phyloP scores from a whole-genome alignment of 2,888 invertebrate species.

The Diadromus collaris region DNA sequence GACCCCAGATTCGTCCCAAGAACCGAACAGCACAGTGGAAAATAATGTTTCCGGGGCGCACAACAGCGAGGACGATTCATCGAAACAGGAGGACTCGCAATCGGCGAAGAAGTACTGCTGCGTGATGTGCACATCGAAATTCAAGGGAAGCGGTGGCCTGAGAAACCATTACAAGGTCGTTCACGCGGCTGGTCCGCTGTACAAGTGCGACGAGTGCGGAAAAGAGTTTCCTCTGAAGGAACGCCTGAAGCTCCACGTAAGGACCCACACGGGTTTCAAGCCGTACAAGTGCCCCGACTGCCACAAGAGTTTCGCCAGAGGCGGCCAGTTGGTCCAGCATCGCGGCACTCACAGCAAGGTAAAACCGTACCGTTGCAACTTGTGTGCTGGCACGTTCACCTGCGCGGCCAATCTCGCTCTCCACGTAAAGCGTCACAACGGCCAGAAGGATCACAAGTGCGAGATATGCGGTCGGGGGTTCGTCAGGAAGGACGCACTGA shows the following conservation, averaged over 20 bases:
- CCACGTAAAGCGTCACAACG: conserved; percentile 84
- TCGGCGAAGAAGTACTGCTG: conserved; percentile 74
- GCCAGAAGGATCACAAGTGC: conserved; percentile 89
- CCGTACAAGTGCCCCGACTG: conserved; percentile 85
- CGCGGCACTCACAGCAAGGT: conserved; percentile 87
- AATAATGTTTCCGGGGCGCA: background rate
- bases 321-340: conserved; percentile 89
- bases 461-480: conserved; percentile 91
- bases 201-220: conserved; percentile 87
- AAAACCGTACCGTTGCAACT: conserved; percentile 87
- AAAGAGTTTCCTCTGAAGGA: conserved; percentile 90
- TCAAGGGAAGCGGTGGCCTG: conserved; percentile 78
- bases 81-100: conserved; percentile 20
- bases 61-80: conserved; percentile 18
- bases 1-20: conserved; percentile 17
- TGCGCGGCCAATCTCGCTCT: conserved; percentile 80
- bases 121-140: conserved; percentile 73
- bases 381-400: conserved; percentile 88
- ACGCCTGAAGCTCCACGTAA: conserved; percentile 87
- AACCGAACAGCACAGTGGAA: background rate
- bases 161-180: conserved; percentile 78
- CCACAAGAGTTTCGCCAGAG: conserved; percentile 86
- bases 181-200: conserved; percentile 80
- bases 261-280: conserved; percentile 87
- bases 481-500: conserved; percentile 87